phyloP scores from a whole-genome alignment of 2,113 vertebrate genomes.

The Panthera tigris region DNA sequence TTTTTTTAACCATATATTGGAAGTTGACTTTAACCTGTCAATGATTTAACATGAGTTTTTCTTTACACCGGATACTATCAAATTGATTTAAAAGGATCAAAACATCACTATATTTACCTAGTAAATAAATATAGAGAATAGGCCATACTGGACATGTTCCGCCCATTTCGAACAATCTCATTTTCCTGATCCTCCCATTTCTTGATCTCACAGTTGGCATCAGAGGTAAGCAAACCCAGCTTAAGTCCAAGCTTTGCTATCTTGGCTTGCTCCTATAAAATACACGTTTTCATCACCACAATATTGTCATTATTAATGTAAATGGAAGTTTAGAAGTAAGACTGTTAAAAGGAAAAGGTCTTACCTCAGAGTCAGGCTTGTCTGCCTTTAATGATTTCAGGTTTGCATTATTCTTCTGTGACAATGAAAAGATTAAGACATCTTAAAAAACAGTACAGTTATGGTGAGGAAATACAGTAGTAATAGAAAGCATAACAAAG shows the following conservation, averaged over 20 bases:
- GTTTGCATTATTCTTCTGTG: constrained; percentile 94
- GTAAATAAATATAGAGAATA: constrained; percentile 98
- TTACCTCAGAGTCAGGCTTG: constrained; percentile 96
- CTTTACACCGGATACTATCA: neutral
- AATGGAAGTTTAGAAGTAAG: neutral
- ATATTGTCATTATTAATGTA: neutral
- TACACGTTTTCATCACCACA: constrained; percentile 45
- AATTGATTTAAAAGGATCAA: neutral
- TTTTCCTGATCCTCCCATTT: constrained; percentile 97
- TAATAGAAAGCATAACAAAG: neutral
- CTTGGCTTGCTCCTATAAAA: constrained; percentile 92
- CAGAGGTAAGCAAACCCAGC: constrained; percentile 93
- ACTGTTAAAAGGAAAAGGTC: constrained; percentile 22
- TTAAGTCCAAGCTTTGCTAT: constrained; percentile 96
- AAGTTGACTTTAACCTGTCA: neutral
- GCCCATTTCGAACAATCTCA: constrained; percentile 89
- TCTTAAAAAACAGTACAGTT: constrained; percentile 7
- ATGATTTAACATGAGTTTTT: constrained; percentile 30
- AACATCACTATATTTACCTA: constrained; percentile 87
- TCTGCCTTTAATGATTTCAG: constrained; percentile 93
- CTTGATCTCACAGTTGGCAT: constrained; percentile 93
- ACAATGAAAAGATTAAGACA: constrained; percentile 69
- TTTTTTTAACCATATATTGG: neutral
- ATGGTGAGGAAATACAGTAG: constrained; percentile 2
- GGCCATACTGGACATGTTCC: constrained; percentile 95